Base-by-base conservation (phyloP, 2,797 vertebrate species). In the Falco cherrug region DNA sequence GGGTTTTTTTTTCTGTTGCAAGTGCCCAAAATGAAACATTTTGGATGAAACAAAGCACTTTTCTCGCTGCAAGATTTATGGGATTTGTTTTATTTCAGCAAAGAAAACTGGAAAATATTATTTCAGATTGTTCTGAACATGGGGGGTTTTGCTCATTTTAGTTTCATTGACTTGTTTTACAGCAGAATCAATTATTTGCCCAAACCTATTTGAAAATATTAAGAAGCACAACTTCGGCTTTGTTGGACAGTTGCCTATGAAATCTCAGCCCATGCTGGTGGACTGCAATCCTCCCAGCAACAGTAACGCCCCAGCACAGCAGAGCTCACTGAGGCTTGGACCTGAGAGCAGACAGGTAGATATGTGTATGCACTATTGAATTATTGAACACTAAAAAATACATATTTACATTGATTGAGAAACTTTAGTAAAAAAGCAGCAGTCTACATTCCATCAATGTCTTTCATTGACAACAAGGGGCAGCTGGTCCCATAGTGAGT, bases 31-130 rank as follows among this genome's bases (percentile, higher is more conserved):
- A 73, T 35, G 33, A 83, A 90, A 61, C 2, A 57, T 89, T 85
- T 94, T 74, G n/a, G 8, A 50, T 78, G 24, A 87, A 94, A 92
- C 67, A 92, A 87, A 87, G 61, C 81, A 69, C 25, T 75, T 87
- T 16, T 6, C 41, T 79, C 7, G 1, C 43, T 41, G 22, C 50
- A 63, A 75, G 68, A 86, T 69, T 8, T 29, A 45, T 37, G 33
- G 37, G 11, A 24, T 78, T 91, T 70, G 6, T 41, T 92, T 79
- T 39, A 13, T 74, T 87, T 83, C 56, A 74, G 57, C 16, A 81
- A 85, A 89, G 43, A 84, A 79, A 90, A 69, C 7, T 22, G 48
- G 51, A 82, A 91, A 80, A 19, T 22, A 65, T 11, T 80, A 45
- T 67, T 93, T 95, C 45, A 47, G 45, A 25, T 75, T 60, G 14